Evolutionary conservation across 2,113 vertebrate species (phyloP), one percentile per base, ranked within the genome.

Genomic region (Cairina moschata): DNA sequence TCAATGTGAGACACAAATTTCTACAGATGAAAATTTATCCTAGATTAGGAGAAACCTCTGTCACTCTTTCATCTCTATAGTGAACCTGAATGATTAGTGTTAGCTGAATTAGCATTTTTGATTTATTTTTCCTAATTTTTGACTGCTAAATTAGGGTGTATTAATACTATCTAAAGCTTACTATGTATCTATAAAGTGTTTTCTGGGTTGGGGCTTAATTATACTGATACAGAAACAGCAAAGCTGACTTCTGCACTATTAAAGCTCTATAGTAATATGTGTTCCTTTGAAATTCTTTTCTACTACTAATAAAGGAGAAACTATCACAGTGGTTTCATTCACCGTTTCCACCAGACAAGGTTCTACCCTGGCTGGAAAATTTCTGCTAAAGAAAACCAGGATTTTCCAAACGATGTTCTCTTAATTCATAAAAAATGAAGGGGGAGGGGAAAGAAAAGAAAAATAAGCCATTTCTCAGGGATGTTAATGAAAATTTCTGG

Each of bases 211-310:
- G 0, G 1, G 4, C 14, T 94, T 88, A 90, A 73, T 86, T 95
- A 88, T 58, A 31, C 7, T 10, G 0, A 23, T 54, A 50, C 0
- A 1, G n/a, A 74, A 93, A 74, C 7, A 85, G 14, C 32, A 88
- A 50, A 80, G 18, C 15, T 90, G 55, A 88, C 31, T 78, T 86
- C 28, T 81, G 10, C 34, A 26, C 42, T 72, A 32, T 42, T 81
- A 84, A 89, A 82, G 4, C 21, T 86, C 26, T 86, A 4, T 21
- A 62, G 18, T 74, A 89, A 84, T 32, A 79, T 46, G 7, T 48
- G 52, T 72, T 91, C 9, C 48, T 82, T 75, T 89, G 77, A 93
- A 82, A 85, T 87, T 84, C 8, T 72, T 93, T 92, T 56, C 38
- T 84, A 12, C 20, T 84, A 31, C 11, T 48, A 76, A 52, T 62